phyloP scores from a whole-genome alignment of 2,113 vertebrate genomes.

The Cebidichthys violaceus region DNA sequence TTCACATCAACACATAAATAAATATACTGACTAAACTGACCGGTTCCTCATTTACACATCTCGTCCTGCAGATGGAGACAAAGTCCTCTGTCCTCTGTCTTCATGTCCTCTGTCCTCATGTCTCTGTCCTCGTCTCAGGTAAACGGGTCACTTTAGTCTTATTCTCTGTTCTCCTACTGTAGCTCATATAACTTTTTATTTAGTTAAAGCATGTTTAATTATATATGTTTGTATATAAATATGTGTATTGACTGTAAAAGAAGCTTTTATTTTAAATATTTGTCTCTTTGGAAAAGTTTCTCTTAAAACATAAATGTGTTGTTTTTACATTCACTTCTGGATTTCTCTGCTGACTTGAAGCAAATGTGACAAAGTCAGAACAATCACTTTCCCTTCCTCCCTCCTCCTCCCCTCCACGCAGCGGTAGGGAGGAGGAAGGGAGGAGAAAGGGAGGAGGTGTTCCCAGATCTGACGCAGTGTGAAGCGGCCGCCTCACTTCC shows the following conservation, averaged over 20 bases:
- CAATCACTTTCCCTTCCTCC: not conserved
- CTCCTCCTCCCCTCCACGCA: not conserved
- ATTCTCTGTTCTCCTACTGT: no score
- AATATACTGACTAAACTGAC: no score
- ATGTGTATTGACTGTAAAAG: no score
- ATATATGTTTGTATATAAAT: no score
- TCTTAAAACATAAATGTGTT: not conserved
- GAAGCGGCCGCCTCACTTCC: constrained; percentile 54
- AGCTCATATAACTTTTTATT: no score
- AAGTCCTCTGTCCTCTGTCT: not conserved
- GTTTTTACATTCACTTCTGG: not conserved
- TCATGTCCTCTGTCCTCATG: no score
- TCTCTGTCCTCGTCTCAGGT: no score
- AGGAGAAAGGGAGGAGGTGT: constrained; percentile 61
- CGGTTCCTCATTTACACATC: no score
- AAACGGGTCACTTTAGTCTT: no score
- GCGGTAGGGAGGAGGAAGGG: constrained; percentile 29
- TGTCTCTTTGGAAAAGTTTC: not conserved
- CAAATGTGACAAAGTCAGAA: not conserved
- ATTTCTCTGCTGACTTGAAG: not conserved
- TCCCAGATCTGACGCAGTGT: constrained; percentile 76
- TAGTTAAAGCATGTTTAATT: no score
- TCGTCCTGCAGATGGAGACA: not conserved
- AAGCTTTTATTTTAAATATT: no score
- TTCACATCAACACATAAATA: no score